Base-by-base conservation (phyloP, 2,797 vertebrate species). In the Corythornis leucogaster region DNA sequence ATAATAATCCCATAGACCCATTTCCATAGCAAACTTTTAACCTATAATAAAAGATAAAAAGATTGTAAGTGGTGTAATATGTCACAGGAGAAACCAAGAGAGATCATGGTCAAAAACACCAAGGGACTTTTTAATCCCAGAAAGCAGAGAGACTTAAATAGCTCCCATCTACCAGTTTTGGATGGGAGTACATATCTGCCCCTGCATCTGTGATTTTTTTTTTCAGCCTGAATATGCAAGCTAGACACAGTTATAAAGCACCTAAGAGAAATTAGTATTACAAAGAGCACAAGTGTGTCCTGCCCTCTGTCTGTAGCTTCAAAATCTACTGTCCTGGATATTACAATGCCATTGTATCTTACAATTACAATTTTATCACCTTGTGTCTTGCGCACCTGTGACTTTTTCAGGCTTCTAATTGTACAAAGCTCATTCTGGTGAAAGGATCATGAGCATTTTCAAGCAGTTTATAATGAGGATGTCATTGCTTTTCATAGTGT, bases 371-470 rank as follows among this genome's bases (percentile, higher is more conserved):
- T 97, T 97, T 97, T 95, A 97, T 97, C 96, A 97, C 95, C 94
- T 94, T 87, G 79, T 75, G 85, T 92, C 80, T 95, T 95, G 88
- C 0, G 17, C 88, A 96, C 93, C 88, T 96, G 94, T 96, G 94
- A 95, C 80, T 91, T 96, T 96, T 94, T 89, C 64, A 91, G 64
- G 92, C 77, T 96, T 94, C 55, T 97, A 97, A 97, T 95, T 96
- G 96, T 92, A 95, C 89, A 95, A 96, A 97, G 88, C 97, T 97
- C 95, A 95, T 98, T 96, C 93, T 97, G 87, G 92, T 95, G 97
- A 97, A 97, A 97, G 96, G 94, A 95, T 96, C 94, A 95, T 94
- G 94, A 96, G 88, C 91, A 94, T 97, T 97, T 98, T 91, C 93
- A 96, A 97, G 96, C 89, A 93, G 93, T 96, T 97, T 87, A 67